These are phyloP conservation scores for Drosophila quasianomalipes DNA, from an alignment of 2,888 invertebrate species.

Conservation along the genomic window DNA sequence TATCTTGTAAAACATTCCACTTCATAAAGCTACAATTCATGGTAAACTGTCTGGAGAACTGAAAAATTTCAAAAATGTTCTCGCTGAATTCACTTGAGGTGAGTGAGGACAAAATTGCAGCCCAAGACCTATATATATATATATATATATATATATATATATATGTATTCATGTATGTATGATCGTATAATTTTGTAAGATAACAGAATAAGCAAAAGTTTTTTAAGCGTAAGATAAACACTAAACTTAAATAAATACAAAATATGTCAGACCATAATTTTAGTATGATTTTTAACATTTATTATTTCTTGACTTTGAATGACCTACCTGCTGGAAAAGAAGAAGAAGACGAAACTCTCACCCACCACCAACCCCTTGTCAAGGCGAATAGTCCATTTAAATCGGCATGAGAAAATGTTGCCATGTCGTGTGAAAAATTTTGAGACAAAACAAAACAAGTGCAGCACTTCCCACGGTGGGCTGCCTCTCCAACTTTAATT, in stretches of 20 bases:
- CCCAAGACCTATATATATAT: conserved; percentile 20
- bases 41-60: conserved; percentile 13
- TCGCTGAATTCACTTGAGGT: conserved; percentile 12
- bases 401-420: conserved; percentile 74
- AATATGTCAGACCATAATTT: conserved; percentile 48
- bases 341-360: background rate
- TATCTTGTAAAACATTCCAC: conserved; percentile 46
- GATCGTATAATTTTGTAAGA: conserved; percentile 59
- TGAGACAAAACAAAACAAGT: conserved; percentile 73
- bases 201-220: conserved; percentile 52
- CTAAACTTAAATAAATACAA: conserved; percentile 59
- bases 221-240: conserved; percentile 57
- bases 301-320: conserved; percentile 30
- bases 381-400: conserved; percentile 55
- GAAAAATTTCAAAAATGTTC: background rate
- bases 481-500: conserved; percentile 73
- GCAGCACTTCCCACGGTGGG: conserved; percentile 75
- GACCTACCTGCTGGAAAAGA: conserved; percentile 8
- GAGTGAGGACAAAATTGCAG: conserved; percentile 24
- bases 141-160: conserved; percentile 31
- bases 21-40: conserved; percentile 6
- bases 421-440: conserved; percentile 72
- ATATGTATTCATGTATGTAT: conserved; percentile 31
- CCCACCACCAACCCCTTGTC: conserved; percentile 11
- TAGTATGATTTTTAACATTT: conserved; percentile 57